Evolutionary conservation across 2,888 invertebrate genomes (phyloP).

Genomic region (Calameuta pallipes): DNA sequence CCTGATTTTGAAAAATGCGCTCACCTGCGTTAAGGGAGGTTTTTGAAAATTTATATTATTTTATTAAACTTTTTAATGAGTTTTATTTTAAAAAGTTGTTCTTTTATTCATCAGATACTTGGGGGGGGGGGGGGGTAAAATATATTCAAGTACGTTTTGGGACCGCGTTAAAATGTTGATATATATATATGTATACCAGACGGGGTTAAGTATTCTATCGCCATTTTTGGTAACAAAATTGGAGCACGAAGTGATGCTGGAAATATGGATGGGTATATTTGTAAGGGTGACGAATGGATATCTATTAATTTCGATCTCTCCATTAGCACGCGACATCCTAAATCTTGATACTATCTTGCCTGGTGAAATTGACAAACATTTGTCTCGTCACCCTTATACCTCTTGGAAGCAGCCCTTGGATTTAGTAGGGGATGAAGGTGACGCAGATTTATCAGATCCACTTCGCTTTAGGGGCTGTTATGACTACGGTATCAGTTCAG

Average conservation of each 20-base stretch:
- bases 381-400: constrained; percentile 13
- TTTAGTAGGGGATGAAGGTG: constrained; percentile 5
- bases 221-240: no score
- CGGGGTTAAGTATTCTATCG: no score
- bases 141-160: no score
- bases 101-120: no score
- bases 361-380: constrained; percentile 23
- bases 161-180: no score
- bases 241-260: no score
- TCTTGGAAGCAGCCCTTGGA: constrained; percentile 1
- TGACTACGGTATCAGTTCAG: not conserved
- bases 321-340: constrained; percentile 10
- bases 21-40: no score
- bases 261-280: not conserved
- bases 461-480: constrained; percentile 1
- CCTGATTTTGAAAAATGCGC: not conserved
- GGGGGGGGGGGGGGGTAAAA: no score
- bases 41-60: no score
- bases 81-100: no score
- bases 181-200: no score
- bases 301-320: constrained; percentile 25
- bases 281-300: constrained; percentile 11
- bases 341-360: constrained; percentile 18
- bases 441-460: constrained; percentile 17
- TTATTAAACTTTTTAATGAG: no score